Base-by-base conservation (phyloP, 2,888 invertebrate species). In the Mantis religiosa region DNA sequence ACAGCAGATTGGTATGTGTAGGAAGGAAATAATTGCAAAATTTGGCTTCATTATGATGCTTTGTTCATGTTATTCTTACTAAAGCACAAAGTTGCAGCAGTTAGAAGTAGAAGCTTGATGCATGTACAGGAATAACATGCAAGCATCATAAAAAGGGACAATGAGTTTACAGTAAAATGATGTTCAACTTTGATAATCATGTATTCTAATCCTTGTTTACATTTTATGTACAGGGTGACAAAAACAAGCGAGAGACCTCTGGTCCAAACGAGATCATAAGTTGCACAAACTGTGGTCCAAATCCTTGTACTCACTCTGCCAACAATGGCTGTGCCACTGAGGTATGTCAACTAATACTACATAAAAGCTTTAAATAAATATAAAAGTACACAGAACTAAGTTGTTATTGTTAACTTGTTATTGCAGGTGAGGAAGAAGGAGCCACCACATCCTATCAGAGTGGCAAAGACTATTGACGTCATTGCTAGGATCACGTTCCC, bases 401-500 rank as follows among this genome's bases (percentile, higher is more conserved):
- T 30, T 30, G 30, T 3, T 2, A 30, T n/a, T 30, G 4, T 30
- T 2, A 30, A 30, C 30, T 34, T 34, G 34, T 12, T 34, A 92
- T 95, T 95, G 91, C 97, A 97, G 96, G 96, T 97, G 93, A 96
- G 97, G 92, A 97, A 97, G 94, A 97, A 97, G 94, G 97, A 98
- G 93, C 97, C 97, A 90, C 97, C 98, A 86, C 98, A 98, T 94
- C 98, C 98, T 90, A 98, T 98, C 92, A 95, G 98, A 92, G 97
- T 98, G 92, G 98, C 98, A 92, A 98, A 98, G 95, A 98, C 98
- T 90, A 98, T 98, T 93, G 98, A 98, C 94, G 98, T 98, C 92
- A 98, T 98, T 93, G 98, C 98, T 90, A 96, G 98, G 93, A 97
- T 98, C 93, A 98, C 98, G 92, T 98, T 98, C 95, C 98, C 98